phyloP scores from a whole-genome alignment of 2,888 invertebrate species.

The Chesias legatella region DNA sequence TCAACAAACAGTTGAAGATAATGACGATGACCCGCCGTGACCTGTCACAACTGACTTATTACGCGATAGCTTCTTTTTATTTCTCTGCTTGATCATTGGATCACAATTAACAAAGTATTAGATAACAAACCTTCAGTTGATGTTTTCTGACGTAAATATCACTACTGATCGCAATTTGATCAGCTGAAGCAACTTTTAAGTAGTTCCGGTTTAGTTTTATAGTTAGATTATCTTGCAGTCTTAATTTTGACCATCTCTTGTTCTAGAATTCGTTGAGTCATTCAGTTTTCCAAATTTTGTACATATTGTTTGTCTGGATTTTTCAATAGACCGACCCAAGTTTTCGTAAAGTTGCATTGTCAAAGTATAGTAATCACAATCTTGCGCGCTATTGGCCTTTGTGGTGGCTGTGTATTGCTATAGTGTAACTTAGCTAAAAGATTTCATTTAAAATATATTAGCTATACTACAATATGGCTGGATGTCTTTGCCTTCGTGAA shows the following conservation, averaged over 20 bases:
- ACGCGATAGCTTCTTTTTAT: slow-evolving; percentile 28
- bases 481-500: no score
- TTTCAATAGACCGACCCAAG: background rate
- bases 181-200: slow-evolving; percentile 13
- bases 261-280: no score
- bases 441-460: no score
- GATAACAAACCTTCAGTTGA: slow-evolving; percentile 35
- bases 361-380: slow-evolving; percentile 3
- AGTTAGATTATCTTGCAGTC: background rate
- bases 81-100: slow-evolving; percentile 42
- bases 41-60: slow-evolving; percentile 34
- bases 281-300: no score
- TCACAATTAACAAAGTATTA: slow-evolving; percentile 45
- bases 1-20: slow-evolving; percentile 8
- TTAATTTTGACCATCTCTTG: no score
- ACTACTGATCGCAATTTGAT: slow-evolving; percentile 26
- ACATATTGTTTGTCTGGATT: no score
- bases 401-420: background rate
- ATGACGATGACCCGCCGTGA: slow-evolving; percentile 29
- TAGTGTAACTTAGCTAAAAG: no score
- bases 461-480: no score
- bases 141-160: slow-evolving; percentile 29
- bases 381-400: slow-evolving; percentile 4
- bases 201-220: slow-evolving; percentile 5
- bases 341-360: slow-evolving; percentile 1